Evolutionary conservation across 2,888 invertebrate genomes (phyloP), one percentile per base, ranked within the genome.

Genomic region (Drosophila meridionalis): DNA sequence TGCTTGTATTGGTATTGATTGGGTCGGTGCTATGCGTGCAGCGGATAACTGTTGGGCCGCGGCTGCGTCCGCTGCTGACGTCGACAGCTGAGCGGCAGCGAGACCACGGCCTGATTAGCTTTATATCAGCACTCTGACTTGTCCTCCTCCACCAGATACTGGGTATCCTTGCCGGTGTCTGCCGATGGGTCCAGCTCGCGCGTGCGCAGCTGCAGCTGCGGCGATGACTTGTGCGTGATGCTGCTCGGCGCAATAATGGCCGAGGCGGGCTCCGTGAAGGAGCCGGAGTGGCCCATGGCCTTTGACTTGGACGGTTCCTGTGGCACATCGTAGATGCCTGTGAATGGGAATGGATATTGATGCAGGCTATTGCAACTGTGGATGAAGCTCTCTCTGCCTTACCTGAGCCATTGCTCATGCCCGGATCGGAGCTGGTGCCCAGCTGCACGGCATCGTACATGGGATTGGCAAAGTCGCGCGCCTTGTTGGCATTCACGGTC

Each of bases 381-480:
- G 20, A 20, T 20, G 20, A 20, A 20, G 20, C 20, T 20, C 20
- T 20, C 20, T 20, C 20, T 40, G 76, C 83, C 93, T 93, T 93
- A 93, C 95, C 95, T 89, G 94, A 94, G 82, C 95, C 95, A 83
- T 95, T 95, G 76, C 94, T 95, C 79, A 95, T 93, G 60, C 93
- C 94, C 38, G 94, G 93, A 80, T 95, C 95, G 32, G 94, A 93
- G 82, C 92, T 94, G 71, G 93, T 93, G 60, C 95, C 95, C 77
- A 95, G 94, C 81, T 96, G 96, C 64, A 96, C 96, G 56, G 97
- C 98, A 91, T 99, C 99, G 93, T 99, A 99, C 97, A 99, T 98
- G 56, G 99, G 99, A 94, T 99, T 99, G 91, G 97, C 97, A 94
- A 99, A 99, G 93, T 99, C 99, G 61, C 98, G 94, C 68, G 96